Percentiles rank a stretch among this genome's conserved stretches.
These are phyloP conservation scores for Hipparchia semele DNA, from an alignment of 2,888 invertebrate species.

Conservation along the genomic window DNA sequence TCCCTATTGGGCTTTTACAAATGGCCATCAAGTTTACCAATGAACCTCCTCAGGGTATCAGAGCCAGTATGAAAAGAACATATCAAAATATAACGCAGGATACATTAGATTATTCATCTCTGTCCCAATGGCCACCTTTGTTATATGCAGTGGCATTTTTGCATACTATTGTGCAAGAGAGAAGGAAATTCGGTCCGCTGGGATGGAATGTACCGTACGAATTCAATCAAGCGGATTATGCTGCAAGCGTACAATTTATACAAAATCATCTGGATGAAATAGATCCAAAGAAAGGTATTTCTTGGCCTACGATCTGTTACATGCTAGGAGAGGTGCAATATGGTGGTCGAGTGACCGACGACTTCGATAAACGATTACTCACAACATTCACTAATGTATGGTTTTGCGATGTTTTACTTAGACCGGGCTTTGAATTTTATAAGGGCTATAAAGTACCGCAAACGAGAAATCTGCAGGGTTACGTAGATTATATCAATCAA, in stretches of 20 bases:
- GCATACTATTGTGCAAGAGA: constrained; percentile 97
- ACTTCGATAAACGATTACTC: constrained; percentile 96
- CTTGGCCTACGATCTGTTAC: constrained; percentile 98
- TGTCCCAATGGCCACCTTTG: constrained; percentile 96
- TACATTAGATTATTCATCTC: constrained; percentile 94
- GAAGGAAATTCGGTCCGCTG: constrained; percentile 97
- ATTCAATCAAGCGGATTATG: constrained; percentile 98
- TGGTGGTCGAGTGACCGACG: constrained; percentile 97
- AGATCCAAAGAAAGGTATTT: constrained; percentile 98
- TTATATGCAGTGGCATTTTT: constrained; percentile 97
- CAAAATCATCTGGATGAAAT: constrained; percentile 98
- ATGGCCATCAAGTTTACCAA: constrained; percentile 99
- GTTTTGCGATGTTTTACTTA: constrained; percentile 95
- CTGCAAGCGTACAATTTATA: constrained; percentile 97
- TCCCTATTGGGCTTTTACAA: constrained; percentile 94
- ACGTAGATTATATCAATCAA: constrained; percentile 93
- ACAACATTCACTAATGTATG: constrained; percentile 97
- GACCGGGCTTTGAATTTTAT: constrained; percentile 96
- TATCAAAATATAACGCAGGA: constrained; percentile 96
- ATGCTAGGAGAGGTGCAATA: constrained; percentile 97
- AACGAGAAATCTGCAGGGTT: constrained; percentile 89
- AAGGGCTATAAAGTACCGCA: constrained; percentile 96
- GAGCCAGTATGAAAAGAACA: constrained; percentile 95
- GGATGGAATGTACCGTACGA: constrained; percentile 99
- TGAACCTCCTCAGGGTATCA: constrained; percentile 97